phyloP scores from a whole-genome alignment of 2,797 vertebrate genomes.

The Hylomyscus alleni region DNA sequence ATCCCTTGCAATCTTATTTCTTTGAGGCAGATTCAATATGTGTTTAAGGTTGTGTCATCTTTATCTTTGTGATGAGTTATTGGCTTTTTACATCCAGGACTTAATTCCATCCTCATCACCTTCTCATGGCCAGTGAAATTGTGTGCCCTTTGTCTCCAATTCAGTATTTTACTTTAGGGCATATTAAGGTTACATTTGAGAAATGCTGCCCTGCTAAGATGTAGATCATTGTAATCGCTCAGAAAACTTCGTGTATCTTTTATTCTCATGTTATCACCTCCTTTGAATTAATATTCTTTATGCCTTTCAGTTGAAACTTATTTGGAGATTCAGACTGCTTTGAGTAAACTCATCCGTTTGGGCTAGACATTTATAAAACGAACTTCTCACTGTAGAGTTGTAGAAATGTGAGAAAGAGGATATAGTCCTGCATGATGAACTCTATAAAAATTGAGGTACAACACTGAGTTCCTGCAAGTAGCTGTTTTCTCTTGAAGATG shows the following conservation, averaged over 20 bases:
- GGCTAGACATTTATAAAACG: not conserved
- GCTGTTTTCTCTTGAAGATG: not conserved
- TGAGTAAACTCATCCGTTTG: not conserved
- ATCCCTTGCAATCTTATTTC: not conserved
- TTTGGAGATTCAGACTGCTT: not conserved
- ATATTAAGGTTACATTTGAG: not conserved
- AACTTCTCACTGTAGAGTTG: not conserved
- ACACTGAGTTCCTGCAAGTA: not conserved
- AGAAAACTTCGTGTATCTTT: not conserved
- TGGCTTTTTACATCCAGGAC: fast-evolving
- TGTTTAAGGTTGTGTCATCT: not conserved
- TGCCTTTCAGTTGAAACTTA: not conserved
- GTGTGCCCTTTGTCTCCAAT: not conserved
- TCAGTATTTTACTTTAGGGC: not conserved
- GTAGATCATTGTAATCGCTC: not conserved
- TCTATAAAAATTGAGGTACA: not conserved
- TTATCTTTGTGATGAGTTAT: not conserved
- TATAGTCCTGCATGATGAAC: not conserved
- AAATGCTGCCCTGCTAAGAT: not conserved
- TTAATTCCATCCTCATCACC: not conserved
- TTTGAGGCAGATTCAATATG: not conserved
- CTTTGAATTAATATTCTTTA: not conserved
- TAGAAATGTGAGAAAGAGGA: not conserved
- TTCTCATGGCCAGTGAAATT: not conserved
- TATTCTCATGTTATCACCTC: not conserved